phyloP scores from a whole-genome alignment of 2,797 vertebrate genomes.

The Myripristis jacobus region DNA sequence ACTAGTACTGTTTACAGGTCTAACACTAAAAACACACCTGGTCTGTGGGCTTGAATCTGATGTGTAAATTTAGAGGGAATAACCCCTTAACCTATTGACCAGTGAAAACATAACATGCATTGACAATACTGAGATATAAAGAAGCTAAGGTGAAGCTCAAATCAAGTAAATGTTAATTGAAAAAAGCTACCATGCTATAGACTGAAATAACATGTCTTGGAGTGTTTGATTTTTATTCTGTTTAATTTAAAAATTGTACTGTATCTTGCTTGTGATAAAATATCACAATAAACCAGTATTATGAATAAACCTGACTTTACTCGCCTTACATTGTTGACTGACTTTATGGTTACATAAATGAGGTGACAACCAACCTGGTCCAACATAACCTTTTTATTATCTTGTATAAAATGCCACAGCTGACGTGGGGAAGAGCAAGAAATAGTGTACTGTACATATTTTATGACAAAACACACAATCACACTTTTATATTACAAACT shows the following conservation, averaged over 20 bases:
- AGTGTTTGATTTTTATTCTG: slow-evolving; percentile 57
- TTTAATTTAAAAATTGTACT: slow-evolving; percentile 69
- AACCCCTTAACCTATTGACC: slow-evolving; percentile 68
- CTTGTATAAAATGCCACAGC: slow-evolving; percentile 11
- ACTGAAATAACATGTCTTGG: slow-evolving; percentile 22
- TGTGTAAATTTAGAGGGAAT: slow-evolving; percentile 67
- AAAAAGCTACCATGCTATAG: slow-evolving; percentile 25
- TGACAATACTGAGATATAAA: slow-evolving; percentile 39
- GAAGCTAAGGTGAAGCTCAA: slow-evolving; percentile 39
- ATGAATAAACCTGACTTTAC: slow-evolving; percentile 70
- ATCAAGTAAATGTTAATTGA: slow-evolving; percentile 25
- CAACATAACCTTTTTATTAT: neutral
- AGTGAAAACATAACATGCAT: slow-evolving; percentile 45
- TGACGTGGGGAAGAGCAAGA: neutral
- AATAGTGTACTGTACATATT: neutral
- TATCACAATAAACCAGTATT: slow-evolving; percentile 78
- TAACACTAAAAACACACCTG: slow-evolving; percentile 29
- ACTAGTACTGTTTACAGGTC: slow-evolving; percentile 47
- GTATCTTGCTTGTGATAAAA: slow-evolving; percentile 71
- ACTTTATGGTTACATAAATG: slow-evolving; percentile 13
- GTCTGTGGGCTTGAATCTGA: slow-evolving; percentile 49
- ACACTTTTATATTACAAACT: neutral
- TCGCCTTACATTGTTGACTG: slow-evolving; percentile 24
- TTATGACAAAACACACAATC: neutral
- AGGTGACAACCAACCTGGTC: neutral